Evolutionary conservation across 53 echinoderm and acorn worm genomes (phyloP).

Genomic region (Zoroaster sp.): DNA sequence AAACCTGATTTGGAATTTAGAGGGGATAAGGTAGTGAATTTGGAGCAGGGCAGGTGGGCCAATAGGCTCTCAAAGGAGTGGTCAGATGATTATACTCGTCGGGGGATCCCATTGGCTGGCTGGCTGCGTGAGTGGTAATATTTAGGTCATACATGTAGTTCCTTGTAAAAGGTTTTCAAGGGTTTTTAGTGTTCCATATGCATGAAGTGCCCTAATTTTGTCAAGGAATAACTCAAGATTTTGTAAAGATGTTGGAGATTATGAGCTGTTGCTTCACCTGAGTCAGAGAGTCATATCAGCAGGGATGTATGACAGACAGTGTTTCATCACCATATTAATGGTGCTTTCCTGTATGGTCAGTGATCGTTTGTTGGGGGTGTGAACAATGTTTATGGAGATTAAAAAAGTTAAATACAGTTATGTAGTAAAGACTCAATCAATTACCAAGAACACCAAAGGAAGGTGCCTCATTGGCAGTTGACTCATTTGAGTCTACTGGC

Average conservation of each 20-base stretch:
- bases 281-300: neutral
- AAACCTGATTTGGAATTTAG: slow-evolving; percentile 49
- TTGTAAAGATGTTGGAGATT: too few relatives aligned
- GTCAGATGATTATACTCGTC: neutral
- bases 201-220: neutral
- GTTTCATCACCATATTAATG: slow-evolving; percentile 16
- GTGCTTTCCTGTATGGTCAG: slow-evolving; percentile 12
- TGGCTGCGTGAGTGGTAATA: neutral
- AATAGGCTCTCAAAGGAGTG: slow-evolving; percentile 10
- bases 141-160: slow-evolving; percentile 10
- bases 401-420: neutral
- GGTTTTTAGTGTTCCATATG: neutral
- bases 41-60: slow-evolving; percentile 33
- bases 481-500: neutral
- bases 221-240: too few relatives aligned
- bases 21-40: slow-evolving; percentile 39
- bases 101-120: neutral
- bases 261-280: neutral
- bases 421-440: neutral
- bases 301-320: neutral
- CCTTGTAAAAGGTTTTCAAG: neutral
- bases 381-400: neutral
- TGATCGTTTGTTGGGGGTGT: neutral
- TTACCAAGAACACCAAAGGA: neutral
- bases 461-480: neutral